Conservation (phyloP, 2,797 vertebrate genomes). For the Miichthys miiuy region DNA sequence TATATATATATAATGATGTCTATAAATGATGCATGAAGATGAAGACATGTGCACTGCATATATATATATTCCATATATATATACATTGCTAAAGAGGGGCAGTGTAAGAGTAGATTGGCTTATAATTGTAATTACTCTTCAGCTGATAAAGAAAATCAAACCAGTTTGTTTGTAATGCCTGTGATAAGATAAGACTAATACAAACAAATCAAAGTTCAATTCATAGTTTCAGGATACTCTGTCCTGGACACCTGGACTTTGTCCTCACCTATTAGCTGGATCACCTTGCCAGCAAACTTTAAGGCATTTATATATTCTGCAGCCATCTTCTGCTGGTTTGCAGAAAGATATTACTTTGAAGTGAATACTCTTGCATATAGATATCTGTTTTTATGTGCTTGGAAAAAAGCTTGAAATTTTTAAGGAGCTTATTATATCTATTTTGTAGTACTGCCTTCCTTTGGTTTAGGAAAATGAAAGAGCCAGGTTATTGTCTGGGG, state of each 20-base stretch:
- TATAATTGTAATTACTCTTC: background rate
- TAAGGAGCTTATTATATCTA: background rate
- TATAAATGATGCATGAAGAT: too few relatives aligned
- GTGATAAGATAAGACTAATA: conserved; percentile 41
- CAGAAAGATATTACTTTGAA: too few relatives aligned
- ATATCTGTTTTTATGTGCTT: background rate
- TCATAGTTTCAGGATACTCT: background rate
- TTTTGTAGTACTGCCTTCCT: background rate
- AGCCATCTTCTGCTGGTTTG: background rate
- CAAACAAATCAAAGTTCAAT: conserved; percentile 35
- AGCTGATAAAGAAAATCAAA: background rate
- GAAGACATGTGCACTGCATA: too few relatives aligned
- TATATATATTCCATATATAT: too few relatives aligned
- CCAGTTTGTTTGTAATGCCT: background rate
- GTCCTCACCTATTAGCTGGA: background rate
- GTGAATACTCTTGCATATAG: background rate
- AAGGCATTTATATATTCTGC: background rate
- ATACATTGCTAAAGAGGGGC: background rate
- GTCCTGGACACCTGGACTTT: conserved; percentile 14
- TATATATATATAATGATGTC: too few relatives aligned
- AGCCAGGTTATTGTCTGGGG: background rate
- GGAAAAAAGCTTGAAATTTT: background rate
- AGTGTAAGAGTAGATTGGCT: background rate
- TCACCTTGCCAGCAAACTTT: conserved; percentile 5
- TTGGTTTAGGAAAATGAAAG: background rate